These are phyloP conservation scores for Cryptus armator DNA, from an alignment of 2,888 invertebrate species.

Conservation along the genomic window DNA sequence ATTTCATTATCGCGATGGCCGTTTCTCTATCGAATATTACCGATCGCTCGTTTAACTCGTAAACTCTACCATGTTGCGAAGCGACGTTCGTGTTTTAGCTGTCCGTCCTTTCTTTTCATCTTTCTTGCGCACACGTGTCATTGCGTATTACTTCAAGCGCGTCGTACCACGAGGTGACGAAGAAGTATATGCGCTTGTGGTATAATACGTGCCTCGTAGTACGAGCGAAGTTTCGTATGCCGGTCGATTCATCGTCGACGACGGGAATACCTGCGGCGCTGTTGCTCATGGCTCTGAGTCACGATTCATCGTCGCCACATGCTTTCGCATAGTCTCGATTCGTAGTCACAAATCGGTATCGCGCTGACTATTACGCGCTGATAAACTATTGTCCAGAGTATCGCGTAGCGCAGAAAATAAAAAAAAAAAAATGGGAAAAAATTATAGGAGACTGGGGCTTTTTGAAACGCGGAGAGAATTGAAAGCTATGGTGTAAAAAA, in stretches of 20 bases:
- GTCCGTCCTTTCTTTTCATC: neutral
- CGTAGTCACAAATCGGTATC: slow-evolving; percentile 57
- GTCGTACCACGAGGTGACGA: slow-evolving; percentile 3
- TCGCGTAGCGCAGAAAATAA: too few relatives aligned
- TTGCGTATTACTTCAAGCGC: neutral
- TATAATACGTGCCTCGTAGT: neutral
- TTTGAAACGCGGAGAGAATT: too few relatives aligned
- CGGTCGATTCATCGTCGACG: slow-evolving; percentile 35
- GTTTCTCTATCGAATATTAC: neutral
- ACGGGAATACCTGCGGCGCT: slow-evolving; percentile 73
- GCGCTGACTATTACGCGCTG: too few relatives aligned
- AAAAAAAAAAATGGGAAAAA: too few relatives aligned
- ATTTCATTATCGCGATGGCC: neutral
- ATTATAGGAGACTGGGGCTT: too few relatives aligned
- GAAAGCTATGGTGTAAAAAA: too few relatives aligned
- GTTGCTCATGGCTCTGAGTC: slow-evolving; percentile 75
- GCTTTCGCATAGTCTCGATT: slow-evolving; percentile 28
- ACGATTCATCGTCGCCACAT: slow-evolving; percentile 54
- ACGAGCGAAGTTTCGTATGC: slow-evolving; percentile 14
- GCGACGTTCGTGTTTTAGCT: neutral
- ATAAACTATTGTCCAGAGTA: neutral
- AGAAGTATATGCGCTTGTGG: neutral
- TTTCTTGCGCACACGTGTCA: neutral
- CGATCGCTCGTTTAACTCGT: neutral
- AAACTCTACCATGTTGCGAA: neutral